A percentile compares a stretch with the other conserved stretches of the same genome.
Evolutionary conservation across 2,797 vertebrate species (phyloP).

Genomic region (Amphiprion clarkii): DNA sequence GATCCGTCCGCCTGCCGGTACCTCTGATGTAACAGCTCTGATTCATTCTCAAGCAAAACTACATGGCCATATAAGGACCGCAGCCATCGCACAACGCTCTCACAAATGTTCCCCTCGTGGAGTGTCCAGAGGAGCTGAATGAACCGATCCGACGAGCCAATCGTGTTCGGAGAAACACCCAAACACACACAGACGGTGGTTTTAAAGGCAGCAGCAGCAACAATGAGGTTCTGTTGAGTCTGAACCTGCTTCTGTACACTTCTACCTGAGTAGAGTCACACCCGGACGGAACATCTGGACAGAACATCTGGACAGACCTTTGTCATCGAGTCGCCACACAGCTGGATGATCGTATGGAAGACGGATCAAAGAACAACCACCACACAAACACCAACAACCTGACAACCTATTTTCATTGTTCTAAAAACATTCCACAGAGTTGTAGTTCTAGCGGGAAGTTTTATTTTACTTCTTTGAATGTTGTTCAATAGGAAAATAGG

Average conservation of each 20-base stretch:
- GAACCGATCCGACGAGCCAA: constrained; percentile 43
- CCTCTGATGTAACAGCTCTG: constrained; percentile 82
- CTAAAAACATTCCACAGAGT: too few species aligned
- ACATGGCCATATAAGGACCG: constrained; percentile 78
- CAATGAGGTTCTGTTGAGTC: constrained; percentile 7
- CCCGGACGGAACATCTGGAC: constrained; percentile 79
- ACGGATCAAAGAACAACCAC: constrained; percentile 74
- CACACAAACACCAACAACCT: constrained; percentile 38
- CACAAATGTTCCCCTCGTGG: constrained; percentile 68
- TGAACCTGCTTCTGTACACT: constrained; percentile 30
- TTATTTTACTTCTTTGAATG: too few species aligned
- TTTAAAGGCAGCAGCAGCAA: not conserved
- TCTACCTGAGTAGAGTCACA: constrained; percentile 52
- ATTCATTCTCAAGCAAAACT: constrained; percentile 79
- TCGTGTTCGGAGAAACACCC: constrained; percentile 17
- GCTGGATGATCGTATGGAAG: constrained; percentile 74
- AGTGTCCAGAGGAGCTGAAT: constrained; percentile 66
- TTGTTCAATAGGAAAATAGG: too few species aligned
- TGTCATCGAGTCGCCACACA: constrained; percentile 75
- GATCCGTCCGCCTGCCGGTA: constrained; percentile 73
- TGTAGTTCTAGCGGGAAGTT: too few species aligned
- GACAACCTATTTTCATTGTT: constrained; percentile 50
- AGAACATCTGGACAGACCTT: constrained; percentile 78
- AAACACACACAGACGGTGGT: not conserved
- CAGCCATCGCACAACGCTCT: constrained; percentile 62